These are phyloP conservation scores for Tychaedon coryphoeus DNA, from an alignment of 2,113 vertebrate genomes.

Conservation along the genomic window DNA sequence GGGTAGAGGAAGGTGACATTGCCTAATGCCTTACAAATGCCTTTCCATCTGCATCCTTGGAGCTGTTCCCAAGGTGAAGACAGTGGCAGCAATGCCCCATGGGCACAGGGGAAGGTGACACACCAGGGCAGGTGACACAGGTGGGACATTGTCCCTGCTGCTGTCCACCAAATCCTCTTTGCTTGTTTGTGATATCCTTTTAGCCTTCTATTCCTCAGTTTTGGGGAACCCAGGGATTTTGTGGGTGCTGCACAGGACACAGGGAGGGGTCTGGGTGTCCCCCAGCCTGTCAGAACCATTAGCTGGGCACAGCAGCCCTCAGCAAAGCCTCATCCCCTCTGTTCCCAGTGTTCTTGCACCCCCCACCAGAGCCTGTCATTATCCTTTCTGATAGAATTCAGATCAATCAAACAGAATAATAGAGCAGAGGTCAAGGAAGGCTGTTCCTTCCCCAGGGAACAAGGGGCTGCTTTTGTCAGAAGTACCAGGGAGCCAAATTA, in stretches of 20 bases:
- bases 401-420: conserved; percentile 32
- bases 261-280: neutral
- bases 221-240: fast-evolving
- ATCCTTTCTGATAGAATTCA: conserved; percentile 32
- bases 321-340: neutral
- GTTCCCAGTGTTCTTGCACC: neutral
- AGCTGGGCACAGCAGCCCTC: neutral
- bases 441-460: neutral
- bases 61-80: neutral
- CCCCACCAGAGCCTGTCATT: neutral
- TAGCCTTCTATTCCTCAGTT: neutral
- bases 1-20: neutral
- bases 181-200: fast-evolving
- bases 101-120: neutral
- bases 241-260: neutral
- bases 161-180: neutral
- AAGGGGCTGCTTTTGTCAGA: conserved; percentile 1
- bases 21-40: fast-evolving
- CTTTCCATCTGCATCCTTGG: neutral
- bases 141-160: neutral
- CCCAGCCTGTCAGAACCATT: fast-evolving
- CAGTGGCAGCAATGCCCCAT: fast-evolving
- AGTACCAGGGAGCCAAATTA: neutral
- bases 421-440: conserved; percentile 23
- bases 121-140: neutral